Conservation (phyloP, 1,140 invertebrate genomes). For the Polypedilum vanderplanki region DNA sequence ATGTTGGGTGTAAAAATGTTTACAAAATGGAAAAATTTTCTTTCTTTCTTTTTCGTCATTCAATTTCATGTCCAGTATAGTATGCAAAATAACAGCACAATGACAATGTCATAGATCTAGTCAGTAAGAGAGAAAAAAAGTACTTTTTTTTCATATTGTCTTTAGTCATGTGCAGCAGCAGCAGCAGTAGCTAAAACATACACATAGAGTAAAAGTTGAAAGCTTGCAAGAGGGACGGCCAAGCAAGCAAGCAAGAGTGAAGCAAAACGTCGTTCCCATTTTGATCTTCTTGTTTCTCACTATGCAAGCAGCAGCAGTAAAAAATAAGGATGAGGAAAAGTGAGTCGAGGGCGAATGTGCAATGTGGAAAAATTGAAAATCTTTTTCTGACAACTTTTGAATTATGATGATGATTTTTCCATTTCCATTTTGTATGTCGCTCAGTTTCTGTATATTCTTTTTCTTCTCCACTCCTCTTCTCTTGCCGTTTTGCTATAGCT, state of each 20-base stretch:
- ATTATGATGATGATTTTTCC: slow-evolving; percentile 28
- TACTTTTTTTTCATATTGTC: neutral
- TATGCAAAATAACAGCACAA: neutral
- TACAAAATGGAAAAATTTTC: neutral
- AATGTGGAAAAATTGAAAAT: slow-evolving; percentile 24
- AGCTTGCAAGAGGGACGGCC: neutral
- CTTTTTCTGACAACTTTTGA: slow-evolving; percentile 25
- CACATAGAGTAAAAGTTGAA: slow-evolving; percentile 1
- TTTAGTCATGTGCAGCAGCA: neutral
- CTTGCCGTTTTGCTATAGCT: neutral
- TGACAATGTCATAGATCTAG: slow-evolving; percentile 10
- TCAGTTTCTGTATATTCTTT: neutral
- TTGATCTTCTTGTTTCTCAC: no score
- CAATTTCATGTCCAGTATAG: neutral
- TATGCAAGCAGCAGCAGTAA: no score
- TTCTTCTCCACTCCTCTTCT: neutral
- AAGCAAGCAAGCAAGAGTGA: neutral
- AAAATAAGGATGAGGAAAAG: neutral
- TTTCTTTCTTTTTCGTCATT: neutral
- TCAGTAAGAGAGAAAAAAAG: neutral
- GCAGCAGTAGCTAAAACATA: neutral
- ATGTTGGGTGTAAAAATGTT: neutral
- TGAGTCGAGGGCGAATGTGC: slow-evolving; percentile 17
- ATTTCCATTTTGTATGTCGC: slow-evolving; percentile 7
- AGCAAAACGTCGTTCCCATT: neutral